A percentile compares a stretch with the other conserved stretches of the same genome.
phyloP scores from a whole-genome alignment of 2,888 invertebrate species.

The Ommatoiulus sabulosus region DNA sequence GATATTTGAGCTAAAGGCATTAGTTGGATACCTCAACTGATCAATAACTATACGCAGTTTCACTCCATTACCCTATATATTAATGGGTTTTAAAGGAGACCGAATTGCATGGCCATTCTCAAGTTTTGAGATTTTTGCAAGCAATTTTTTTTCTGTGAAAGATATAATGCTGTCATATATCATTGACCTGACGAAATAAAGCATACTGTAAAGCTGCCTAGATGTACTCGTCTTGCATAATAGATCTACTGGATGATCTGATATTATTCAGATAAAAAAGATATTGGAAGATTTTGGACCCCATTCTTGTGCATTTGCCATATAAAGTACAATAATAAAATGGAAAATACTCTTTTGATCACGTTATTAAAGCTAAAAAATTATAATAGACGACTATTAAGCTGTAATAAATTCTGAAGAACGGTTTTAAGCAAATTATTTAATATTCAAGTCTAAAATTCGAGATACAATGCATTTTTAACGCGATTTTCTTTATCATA shows the following conservation, averaged over 20 bases:
- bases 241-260: neutral
- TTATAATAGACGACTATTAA: too few relatives aligned
- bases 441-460: too few relatives aligned
- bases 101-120: neutral
- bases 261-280: neutral
- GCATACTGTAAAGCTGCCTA: too few relatives aligned
- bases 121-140: neutral
- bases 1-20: conserved; percentile 45
- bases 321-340: too few relatives aligned
- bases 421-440: too few relatives aligned
- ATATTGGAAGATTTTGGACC: too few relatives aligned
- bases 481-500: too few relatives aligned
- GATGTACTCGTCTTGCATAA: neutral
- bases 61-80: conserved; percentile 41
- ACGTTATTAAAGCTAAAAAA: too few relatives aligned
- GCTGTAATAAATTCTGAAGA: too few relatives aligned
- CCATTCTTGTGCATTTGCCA: too few relatives aligned
- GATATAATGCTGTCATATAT: neutral
- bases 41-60: conserved; percentile 42
- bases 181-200: neutral
- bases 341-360: too few relatives aligned
- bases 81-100: conserved; percentile 38
- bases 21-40: conserved; percentile 42
- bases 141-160: neutral
- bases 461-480: too few relatives aligned